Conservation (phyloP, 1,140 invertebrate species). For the Planococcus citri region DNA sequence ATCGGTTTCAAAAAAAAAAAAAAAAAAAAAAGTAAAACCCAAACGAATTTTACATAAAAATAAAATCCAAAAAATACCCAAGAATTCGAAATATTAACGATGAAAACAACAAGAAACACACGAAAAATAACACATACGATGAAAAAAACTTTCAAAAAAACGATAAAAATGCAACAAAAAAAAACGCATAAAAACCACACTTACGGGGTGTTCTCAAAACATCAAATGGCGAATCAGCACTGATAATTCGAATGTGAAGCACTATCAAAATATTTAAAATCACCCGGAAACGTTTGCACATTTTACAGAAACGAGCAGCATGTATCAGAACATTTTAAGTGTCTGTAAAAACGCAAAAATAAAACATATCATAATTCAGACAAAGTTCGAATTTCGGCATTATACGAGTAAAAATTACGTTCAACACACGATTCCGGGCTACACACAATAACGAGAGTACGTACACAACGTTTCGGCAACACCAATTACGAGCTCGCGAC, state of each 20-base stretch:
- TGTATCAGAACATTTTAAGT: conserved; percentile 16
- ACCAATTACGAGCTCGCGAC: neutral
- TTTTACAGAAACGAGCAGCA: conserved; percentile 15
- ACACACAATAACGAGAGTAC: neutral
- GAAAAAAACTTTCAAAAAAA: too few species aligned
- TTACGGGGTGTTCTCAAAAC: neutral
- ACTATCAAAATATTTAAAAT: conserved; percentile 15
- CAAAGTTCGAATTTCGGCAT: conserved; percentile 1
- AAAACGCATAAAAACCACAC: neutral
- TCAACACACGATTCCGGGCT: neutral
- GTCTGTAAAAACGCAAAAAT: conserved; percentile 18
- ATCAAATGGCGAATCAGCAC: conserved; percentile 10
- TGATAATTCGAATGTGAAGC: conserved; percentile 12
- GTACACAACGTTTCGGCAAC: neutral
- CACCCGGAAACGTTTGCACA: conserved; percentile 15
- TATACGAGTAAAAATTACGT: neutral
- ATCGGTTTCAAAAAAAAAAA: too few species aligned
- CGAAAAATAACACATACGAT: too few species aligned
- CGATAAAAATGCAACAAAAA: too few species aligned
- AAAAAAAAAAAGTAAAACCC: too few species aligned
- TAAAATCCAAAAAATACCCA: too few species aligned
- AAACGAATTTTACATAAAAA: too few species aligned
- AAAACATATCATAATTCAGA: neutral
- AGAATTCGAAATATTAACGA: too few species aligned
- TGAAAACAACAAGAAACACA: too few species aligned